These are phyloP conservation scores for Anguilla marmorata DNA, from an alignment of 2,797 vertebrate genomes.

Conservation along the genomic window DNA sequence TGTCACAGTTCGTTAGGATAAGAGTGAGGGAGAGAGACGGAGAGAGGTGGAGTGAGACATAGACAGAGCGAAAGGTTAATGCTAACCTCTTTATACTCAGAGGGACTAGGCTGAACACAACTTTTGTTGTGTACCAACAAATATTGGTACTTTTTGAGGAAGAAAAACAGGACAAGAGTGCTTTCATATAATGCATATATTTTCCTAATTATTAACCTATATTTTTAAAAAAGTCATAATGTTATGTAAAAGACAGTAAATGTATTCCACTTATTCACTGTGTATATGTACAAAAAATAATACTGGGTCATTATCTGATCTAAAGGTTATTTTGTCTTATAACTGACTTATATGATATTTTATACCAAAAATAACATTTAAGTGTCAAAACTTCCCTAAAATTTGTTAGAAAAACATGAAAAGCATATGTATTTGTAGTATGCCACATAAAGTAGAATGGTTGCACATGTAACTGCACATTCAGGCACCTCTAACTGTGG, in stretches of 20 bases:
- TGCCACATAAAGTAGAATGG: no score
- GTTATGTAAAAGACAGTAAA: not conserved
- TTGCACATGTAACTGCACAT: no score
- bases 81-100: slow-evolving; percentile 5
- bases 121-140: not conserved
- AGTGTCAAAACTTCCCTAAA: no score
- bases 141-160: not conserved
- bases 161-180: not conserved
- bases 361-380: no score
- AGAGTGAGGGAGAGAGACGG: slow-evolving; percentile 22
- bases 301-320: no score
- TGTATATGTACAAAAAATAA: no score
- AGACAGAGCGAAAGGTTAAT: not conserved
- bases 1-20: slow-evolving; percentile 39
- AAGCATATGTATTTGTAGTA: not conserved
- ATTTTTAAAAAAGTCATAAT: not conserved
- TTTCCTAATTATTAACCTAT: not conserved
- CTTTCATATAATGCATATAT: not conserved
- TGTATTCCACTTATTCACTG: not conserved
- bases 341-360: no score
- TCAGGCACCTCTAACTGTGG: no score
- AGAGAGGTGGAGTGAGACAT: slow-evolving; percentile 27
- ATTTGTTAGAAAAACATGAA: not conserved
- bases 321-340: no score
- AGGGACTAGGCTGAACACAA: not conserved